Base-by-base conservation (phyloP, 2,113 vertebrate genomes). In the Pycnonotus jocosus region DNA sequence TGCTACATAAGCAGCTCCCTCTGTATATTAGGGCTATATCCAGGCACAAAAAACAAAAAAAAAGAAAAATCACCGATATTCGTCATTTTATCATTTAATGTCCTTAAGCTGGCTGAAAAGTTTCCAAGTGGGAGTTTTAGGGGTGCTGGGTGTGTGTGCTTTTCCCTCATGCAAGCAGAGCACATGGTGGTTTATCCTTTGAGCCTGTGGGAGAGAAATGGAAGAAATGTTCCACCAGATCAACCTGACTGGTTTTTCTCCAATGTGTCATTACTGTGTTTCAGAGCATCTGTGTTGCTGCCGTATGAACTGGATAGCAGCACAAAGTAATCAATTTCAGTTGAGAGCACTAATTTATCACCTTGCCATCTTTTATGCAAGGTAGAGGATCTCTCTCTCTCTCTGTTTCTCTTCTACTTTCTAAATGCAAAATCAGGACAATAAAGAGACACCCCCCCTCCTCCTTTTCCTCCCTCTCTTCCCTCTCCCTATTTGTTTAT, bases 341-440 rank as follows among this genome's bases (percentile, higher is more conserved):
- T 98, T 98, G 99, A 99, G 98, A 99, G 98, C 97, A 97, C 98
- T 99, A 99, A 99, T 99, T 99, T 98, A 99, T 99, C 99, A 99
- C 98, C 95, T 98, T 99, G 99, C 99, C 99, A 99, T 98, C 98
- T 98, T 98, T 98, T 98, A 98, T 98, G 98, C 97, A 97, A 97
- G 95, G 95, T 93, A 94, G 97, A 98, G 97, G 96, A 98, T 98
- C 97, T 97, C 97, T 97, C 97, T 97, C 97, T 97, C 28, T 54
- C 68, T 89, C 79, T 88, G 57, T 72, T 94, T 81, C 73, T n/a
- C 53, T 69, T 86, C 65, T 89, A 65, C 77, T 91, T 87, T 60
- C 57, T 89, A 91, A 90, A 86, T 88, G 51, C 45, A 91, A 92
- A 90, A 74, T 65, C 85, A 93, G 83, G 82, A 95, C 81, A 96